A percentile compares a stretch with the other conserved stretches of the same genome.
Conservation (phyloP, 1,140 invertebrate genomes). For the Eubasilissa regina region DNA sequence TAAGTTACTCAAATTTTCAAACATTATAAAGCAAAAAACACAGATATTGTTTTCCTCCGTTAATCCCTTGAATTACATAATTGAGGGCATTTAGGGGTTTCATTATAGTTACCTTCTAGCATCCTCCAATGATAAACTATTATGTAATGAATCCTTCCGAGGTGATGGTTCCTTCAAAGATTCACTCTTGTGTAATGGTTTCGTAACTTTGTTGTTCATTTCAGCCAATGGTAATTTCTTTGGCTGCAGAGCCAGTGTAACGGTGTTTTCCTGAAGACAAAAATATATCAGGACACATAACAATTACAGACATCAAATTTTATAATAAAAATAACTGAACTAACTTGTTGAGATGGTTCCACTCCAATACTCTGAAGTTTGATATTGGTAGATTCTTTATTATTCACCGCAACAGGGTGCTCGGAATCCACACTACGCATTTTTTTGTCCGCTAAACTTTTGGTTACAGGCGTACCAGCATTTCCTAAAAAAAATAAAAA, state of each 20-base stretch:
- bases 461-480: conserved; percentile 23
- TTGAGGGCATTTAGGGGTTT: neutral
- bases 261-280: conserved; percentile 18
- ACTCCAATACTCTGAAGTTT: conserved; percentile 70
- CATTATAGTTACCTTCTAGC: conserved; percentile 53
- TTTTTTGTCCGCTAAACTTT: conserved; percentile 66
- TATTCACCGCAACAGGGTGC: conserved; percentile 62
- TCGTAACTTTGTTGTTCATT: conserved; percentile 52
- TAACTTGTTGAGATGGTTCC: conserved; percentile 66
- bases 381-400: conserved; percentile 60
- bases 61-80: too few species aligned
- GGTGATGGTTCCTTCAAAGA: conserved; percentile 57
- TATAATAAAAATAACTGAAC: neutral
- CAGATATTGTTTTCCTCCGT: too few species aligned
- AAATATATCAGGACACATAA: conserved; percentile 1
- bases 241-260: conserved; percentile 4
- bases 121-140: conserved; percentile 56
- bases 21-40: too few species aligned
- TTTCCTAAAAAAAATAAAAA: conserved; percentile 26
- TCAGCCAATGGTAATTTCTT: conserved; percentile 36
- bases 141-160: conserved; percentile 47
- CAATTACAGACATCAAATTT: neutral
- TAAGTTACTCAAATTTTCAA: too few species aligned
- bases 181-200: conserved; percentile 56
- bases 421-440: conserved; percentile 71